Evolutionary conservation across 2,797 vertebrate genomes (phyloP).

Genomic region (Lutjanus campechanus): DNA sequence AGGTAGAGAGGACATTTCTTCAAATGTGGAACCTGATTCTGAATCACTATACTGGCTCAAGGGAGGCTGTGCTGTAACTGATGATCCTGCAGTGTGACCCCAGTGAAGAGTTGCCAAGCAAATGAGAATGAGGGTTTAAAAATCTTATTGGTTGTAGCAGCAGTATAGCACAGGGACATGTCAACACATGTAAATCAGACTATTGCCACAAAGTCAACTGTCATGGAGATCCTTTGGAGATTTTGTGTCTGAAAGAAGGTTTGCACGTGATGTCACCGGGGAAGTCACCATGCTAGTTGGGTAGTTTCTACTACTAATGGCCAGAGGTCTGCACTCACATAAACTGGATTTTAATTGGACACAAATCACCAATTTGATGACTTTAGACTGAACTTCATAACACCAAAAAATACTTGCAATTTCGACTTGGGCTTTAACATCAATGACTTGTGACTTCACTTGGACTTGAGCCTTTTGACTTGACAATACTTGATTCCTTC

Average conservation of each 20-base stretch:
- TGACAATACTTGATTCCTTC: no score
- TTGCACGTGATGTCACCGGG: not conserved
- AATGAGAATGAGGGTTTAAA: not conserved
- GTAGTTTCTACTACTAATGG: not conserved
- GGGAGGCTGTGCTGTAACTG: not conserved
- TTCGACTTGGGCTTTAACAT: no score
- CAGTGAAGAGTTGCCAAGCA: not conserved
- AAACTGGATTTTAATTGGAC: no score
- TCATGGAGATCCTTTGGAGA: not conserved
- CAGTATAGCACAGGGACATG: not conserved
- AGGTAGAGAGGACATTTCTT: constrained; percentile 11
- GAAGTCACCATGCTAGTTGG: no score
- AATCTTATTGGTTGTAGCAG: not conserved
- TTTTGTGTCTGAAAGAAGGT: not conserved
- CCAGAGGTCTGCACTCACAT: no score
- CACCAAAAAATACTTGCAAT: no score
- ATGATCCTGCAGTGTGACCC: constrained; percentile 12
- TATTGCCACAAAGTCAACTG: not conserved
- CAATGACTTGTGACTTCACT: no score
- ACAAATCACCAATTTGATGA: no score
- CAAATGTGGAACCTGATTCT: constrained; percentile 6
- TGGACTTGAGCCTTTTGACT: no score
- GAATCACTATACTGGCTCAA: not conserved
- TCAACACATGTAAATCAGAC: not conserved
- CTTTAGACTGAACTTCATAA: no score